Evolutionary conservation across 2,888 invertebrate species (phyloP), one percentile per base, ranked within the genome.

Genomic region (Clistopyga incitator): DNA sequence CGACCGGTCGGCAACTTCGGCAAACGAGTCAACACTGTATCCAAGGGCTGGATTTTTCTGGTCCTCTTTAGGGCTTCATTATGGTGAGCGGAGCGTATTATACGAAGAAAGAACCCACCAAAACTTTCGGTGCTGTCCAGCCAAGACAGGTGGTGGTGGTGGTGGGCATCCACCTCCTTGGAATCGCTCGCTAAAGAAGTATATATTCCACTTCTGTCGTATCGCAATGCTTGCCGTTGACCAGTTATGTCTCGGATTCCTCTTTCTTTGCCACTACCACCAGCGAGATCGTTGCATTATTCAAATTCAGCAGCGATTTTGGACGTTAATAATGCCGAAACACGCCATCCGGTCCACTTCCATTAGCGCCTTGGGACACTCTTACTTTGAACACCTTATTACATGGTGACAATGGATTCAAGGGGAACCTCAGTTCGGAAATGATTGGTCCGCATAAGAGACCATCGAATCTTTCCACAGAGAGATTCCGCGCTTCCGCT

Each of bases 61-160:
- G 47, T 82, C 83, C 79, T 77, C 79, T 83, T 83, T 80, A 79
- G 83, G 79, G 83, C 83, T 83, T 83, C 83, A 77, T 83, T 83
- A 80, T 71, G 67, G 25, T 10, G 61, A 42, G 25, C 72, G 42
- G n/a, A 38, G 15, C n/a, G 52, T 75, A 34, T 38, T n/a, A 25
- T 52, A 68, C 45, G 54, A 54, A 18, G 76, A 42, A 68, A 56
- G 74, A 54, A 56, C 45, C 65, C 29, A 64, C 34, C 56, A 20
- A 38, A 38, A 25, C 72, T 29, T 52, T 38, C 42, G 50, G 68
- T 34, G 61, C 18, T 42, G 47, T 61, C 78, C 59, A 72, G 38
- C 47, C 67, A 61, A 52, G 78, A 75, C 74, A 82, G 81, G 72
- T 77, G 77, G 76, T 56, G 50, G 72, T 79, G 81, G 72, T 77